Conservation (phyloP, 2,113 vertebrate genomes). For the Catharus bicknelli region DNA sequence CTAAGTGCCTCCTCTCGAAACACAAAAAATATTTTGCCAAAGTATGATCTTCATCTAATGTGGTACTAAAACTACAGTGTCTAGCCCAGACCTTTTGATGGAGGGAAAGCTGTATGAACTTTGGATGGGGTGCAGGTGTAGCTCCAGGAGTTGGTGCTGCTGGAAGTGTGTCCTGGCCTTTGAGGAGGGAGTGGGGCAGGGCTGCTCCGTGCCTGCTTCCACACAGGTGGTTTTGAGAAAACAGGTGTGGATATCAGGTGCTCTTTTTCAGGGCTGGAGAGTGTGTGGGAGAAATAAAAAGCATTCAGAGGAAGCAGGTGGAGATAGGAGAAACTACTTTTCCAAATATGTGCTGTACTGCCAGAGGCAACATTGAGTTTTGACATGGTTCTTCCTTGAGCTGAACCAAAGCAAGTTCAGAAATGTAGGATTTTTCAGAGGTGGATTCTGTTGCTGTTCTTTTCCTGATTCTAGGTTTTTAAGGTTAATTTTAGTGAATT, state of each 20-base stretch:
- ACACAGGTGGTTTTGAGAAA: neutral
- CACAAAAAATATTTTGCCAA: neutral
- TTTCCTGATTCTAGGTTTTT: neutral
- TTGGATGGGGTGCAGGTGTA: neutral
- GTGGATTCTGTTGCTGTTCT: neutral
- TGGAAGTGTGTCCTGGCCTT: neutral
- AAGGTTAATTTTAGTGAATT: neutral
- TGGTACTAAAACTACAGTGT: neutral
- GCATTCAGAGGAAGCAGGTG: neutral
- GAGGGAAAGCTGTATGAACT: neutral
- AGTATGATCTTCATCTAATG: neutral
- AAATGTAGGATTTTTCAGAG: neutral
- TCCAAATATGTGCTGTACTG: neutral
- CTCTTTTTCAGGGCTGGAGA: neutral
- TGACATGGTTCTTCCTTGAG: neutral
- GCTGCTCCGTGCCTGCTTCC: neutral
- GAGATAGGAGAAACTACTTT: neutral
- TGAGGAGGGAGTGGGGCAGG: too few species aligned
- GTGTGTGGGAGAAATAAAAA: neutral
- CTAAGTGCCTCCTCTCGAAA: neutral
- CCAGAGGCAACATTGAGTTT: neutral
- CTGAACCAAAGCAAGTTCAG: neutral
- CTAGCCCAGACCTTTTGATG: neutral
- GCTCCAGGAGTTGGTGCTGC: neutral
- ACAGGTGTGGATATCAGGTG: too few species aligned